phyloP scores from a whole-genome alignment of 2,888 invertebrate genomes.

The Euzetes globulus region DNA sequence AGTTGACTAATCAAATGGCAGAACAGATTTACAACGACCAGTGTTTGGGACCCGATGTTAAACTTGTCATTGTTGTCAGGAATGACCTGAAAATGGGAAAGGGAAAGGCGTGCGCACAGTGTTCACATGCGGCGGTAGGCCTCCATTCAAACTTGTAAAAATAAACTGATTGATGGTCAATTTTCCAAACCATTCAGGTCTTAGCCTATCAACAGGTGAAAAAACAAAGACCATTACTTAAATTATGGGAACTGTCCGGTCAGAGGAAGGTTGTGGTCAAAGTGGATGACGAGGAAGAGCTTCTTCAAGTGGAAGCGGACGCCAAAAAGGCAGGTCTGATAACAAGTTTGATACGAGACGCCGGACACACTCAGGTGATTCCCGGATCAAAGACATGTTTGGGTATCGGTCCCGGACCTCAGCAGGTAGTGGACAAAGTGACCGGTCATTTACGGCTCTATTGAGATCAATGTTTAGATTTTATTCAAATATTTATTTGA shows the following conservation, averaged over 20 bases:
- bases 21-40: background rate
- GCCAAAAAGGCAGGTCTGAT: constrained; percentile 65
- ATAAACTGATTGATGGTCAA: constrained; percentile 55
- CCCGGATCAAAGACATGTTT: constrained; percentile 81
- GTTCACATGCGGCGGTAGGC: constrained; percentile 74
- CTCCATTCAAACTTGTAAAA: background rate
- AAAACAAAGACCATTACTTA: constrained; percentile 57
- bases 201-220: constrained; percentile 68
- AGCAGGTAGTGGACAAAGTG: constrained; percentile 38
- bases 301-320: constrained; percentile 60
- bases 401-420: constrained; percentile 73
- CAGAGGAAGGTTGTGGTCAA: constrained; percentile 82
- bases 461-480: constrained; percentile 1
- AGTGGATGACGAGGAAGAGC: constrained; percentile 64
- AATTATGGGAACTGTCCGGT: constrained; percentile 63
- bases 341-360: constrained; percentile 71
- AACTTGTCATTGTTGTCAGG: constrained; percentile 76
- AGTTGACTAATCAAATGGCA: constrained; percentile 1
- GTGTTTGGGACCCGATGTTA: constrained; percentile 47
- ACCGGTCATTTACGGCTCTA: constrained; percentile 41
- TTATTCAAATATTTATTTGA: background rate
- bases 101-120: constrained; percentile 83
- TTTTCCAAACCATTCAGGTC: constrained; percentile 46
- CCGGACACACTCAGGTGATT: constrained; percentile 86
- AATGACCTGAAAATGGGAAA: constrained; percentile 90